These are phyloP conservation scores for Lagopus leucura DNA, from an alignment of 2,113 vertebrate species.

Conservation along the genomic window DNA sequence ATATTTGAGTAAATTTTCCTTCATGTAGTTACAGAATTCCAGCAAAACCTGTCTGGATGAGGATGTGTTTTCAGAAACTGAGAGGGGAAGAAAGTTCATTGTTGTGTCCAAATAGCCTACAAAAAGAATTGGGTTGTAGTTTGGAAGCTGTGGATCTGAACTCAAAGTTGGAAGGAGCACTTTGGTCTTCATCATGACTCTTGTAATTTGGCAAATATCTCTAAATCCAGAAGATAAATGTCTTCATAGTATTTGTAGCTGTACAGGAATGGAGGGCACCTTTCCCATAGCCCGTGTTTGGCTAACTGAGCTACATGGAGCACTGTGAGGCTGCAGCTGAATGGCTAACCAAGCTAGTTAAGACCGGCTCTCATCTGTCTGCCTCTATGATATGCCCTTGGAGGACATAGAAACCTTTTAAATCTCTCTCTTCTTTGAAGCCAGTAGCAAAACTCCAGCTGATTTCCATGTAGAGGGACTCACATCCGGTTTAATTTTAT, in stretches of 20 bases:
- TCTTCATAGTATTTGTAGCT: not conserved
- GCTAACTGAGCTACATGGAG: not conserved
- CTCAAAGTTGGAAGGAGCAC: not conserved
- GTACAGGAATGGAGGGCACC: accelerated
- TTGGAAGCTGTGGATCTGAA: not conserved
- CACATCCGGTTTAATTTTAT: not conserved
- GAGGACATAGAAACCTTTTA: not conserved
- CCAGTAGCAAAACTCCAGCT: not conserved
- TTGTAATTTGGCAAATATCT: not conserved
- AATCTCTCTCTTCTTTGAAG: not conserved
- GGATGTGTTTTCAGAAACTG: not conserved
- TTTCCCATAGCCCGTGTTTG: accelerated
- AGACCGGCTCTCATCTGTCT: not conserved
- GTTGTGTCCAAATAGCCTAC: not conserved
- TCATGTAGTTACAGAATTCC: not conserved
- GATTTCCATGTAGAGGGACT: not conserved
- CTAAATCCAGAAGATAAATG: not conserved
- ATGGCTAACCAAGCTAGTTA: not conserved
- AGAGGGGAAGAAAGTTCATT: not conserved
- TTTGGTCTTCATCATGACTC: not conserved
- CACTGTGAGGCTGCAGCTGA: not conserved
- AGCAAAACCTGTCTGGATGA: not conserved
- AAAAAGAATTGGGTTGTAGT: not conserved
- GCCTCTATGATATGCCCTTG: not conserved
- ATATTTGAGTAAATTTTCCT: not conserved